Base-by-base conservation (phyloP, 2,113 vertebrate species). In the Neopipo cinnamomea region DNA sequence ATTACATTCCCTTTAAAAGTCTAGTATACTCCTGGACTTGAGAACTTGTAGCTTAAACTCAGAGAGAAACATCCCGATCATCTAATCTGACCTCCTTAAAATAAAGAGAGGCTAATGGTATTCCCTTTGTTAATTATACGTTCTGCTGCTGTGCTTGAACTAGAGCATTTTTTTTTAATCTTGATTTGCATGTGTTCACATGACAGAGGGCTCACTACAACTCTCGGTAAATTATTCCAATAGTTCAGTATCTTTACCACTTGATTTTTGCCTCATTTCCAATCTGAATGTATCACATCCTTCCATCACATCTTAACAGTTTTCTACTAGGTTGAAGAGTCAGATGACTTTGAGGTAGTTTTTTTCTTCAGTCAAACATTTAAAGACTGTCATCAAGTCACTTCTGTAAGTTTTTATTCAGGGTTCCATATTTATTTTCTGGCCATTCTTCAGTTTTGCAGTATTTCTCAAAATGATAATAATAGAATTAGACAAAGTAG, bases 401-500 rank as follows among this genome's bases (percentile, higher is more conserved):
- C 22, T 83, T 76, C 28, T 44, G 5, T 47, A 67, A 50, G 50
- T 49, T 89, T 89, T 86, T 88, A 71, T 74, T 74, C 50, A 44
- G 1, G 0, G 21, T 37, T 84, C 19, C 37, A 12, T 56, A 65
- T 28, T 88, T 88, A 85, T 86, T 88, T 92, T 84, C 89, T 78
- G 68, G 52, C 17, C 52, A 33, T 41, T 78, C 39, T 78, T 88
- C 72, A 77, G n/a, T 67, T 94, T 67, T 63, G 55, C 17, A 33
- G 55, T 31, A 77, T 52, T 93, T 86, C 52, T 77, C 39, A 56
- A 89, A 87, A 83, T 28, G 33, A 67, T 67, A 81, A 66, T 72
- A 88, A 86, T 47, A 87, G 52, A 97, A 86, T 92, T 63, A 89
- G 47, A 86, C 50, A 84, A 89, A 93, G 14, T 19, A 74, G 37